Percentiles rank a stretch among this genome's conserved stretches.
phyloP scores from a whole-genome alignment of 2,888 invertebrate species.

The Nymphalis polychloros region DNA sequence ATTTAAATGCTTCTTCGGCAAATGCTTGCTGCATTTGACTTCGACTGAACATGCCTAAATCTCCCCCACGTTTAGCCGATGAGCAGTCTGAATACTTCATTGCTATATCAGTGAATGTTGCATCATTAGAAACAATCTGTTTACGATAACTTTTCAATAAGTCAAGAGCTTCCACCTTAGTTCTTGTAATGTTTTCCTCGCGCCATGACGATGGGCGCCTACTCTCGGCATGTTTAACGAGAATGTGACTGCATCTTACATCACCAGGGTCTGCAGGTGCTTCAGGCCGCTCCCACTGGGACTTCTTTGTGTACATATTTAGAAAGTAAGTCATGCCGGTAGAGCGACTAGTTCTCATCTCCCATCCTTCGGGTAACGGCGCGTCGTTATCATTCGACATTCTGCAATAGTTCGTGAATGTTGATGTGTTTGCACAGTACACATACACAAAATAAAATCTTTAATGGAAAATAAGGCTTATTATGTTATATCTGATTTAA shows the following conservation, averaged over 20 bases:
- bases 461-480: neutral
- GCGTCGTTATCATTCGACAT: constrained; percentile 72
- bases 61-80: constrained; percentile 97
- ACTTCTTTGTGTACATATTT: constrained; percentile 97
- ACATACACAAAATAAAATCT: constrained; percentile 15
- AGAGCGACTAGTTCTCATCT: constrained; percentile 92
- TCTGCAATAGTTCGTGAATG: constrained; percentile 59
- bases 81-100: constrained; percentile 98
- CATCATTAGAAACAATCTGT: constrained; percentile 90
- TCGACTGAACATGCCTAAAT: constrained; percentile 94
- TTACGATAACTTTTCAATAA: constrained; percentile 91
- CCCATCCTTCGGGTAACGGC: constrained; percentile 94
- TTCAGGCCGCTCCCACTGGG: constrained; percentile 98
- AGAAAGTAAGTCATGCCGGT: constrained; percentile 97
- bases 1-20: constrained; percentile 96
- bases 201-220: constrained; percentile 98
- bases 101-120: constrained; percentile 93
- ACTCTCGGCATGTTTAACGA: constrained; percentile 96
- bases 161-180: constrained; percentile 95
- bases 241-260: constrained; percentile 95
- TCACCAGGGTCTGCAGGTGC: constrained; percentile 87
- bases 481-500: neutral
- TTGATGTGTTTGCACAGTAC: constrained; percentile 32
- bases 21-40: constrained; percentile 99
- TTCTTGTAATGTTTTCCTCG: constrained; percentile 93